These are phyloP conservation scores for Anableps anableps DNA, from an alignment of 2,797 vertebrate genomes.

Conservation along the genomic window DNA sequence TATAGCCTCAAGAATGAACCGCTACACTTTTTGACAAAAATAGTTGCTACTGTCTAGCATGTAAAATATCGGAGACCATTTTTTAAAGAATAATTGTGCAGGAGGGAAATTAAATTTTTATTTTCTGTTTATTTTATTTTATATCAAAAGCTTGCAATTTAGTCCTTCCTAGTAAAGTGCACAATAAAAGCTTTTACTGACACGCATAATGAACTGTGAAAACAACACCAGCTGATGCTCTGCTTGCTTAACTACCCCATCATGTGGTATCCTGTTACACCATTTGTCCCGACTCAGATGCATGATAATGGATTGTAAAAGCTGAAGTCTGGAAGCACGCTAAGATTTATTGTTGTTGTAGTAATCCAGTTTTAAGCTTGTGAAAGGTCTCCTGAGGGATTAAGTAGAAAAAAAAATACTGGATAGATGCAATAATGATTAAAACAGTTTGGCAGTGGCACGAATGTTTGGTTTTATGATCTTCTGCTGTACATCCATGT, in stretches of 20 bases:
- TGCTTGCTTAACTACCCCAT: conserved; percentile 30
- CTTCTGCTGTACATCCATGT: neutral
- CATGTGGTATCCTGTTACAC: conserved; percentile 43
- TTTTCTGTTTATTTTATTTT: neutral
- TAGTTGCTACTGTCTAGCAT: neutral
- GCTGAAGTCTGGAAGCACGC: conserved; percentile 34
- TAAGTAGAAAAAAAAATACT: conserved; percentile 4
- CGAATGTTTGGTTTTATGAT: neutral
- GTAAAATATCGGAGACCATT: neutral
- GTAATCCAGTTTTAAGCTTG: conserved; percentile 28
- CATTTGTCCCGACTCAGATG: conserved; percentile 30
- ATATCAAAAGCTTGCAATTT: conserved; percentile 1
- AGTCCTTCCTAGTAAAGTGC: conserved; percentile 12
- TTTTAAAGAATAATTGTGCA: neutral
- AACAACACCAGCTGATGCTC: conserved; percentile 23
- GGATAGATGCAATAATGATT: neutral
- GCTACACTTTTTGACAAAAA: neutral
- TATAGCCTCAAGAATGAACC: neutral
- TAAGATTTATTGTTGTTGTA: conserved; percentile 32
- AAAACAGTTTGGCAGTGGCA: neutral
- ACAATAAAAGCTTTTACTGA: conserved; percentile 31
- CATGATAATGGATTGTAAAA: conserved; percentile 39
- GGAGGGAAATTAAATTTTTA: neutral
- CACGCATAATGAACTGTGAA: conserved; percentile 20
- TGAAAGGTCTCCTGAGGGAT: conserved; percentile 30